phyloP scores from a whole-genome alignment of 1,140 invertebrate species.

The Ylistrum balloti region DNA sequence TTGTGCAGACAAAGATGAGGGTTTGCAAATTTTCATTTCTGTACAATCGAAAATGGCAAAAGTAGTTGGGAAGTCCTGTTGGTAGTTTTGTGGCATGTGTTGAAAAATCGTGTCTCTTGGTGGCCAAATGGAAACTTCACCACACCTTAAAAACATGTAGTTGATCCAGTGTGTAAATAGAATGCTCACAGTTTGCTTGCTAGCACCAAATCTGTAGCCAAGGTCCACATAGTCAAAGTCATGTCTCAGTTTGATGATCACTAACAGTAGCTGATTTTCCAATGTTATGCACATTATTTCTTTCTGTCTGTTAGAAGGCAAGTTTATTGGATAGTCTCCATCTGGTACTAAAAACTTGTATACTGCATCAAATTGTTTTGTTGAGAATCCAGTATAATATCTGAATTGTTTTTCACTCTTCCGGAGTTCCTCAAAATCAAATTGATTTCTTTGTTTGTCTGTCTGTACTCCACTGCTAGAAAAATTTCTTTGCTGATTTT shows the following conservation, averaged over 20 bases:
- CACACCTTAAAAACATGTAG: neutral
- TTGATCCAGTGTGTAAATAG: neutral
- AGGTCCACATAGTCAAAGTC: neutral
- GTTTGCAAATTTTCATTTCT: slow-evolving; percentile 51
- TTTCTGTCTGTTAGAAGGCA: too few species aligned
- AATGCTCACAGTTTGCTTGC: neutral
- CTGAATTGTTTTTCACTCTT: too few species aligned
- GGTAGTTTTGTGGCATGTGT: neutral
- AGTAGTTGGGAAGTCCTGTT: slow-evolving; percentile 49
- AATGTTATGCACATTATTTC: too few species aligned
- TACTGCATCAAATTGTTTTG: neutral
- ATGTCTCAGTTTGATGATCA: neutral
- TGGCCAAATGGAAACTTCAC: neutral
- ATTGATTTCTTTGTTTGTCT: too few species aligned
- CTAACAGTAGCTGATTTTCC: neutral
- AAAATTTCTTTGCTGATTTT: too few species aligned
- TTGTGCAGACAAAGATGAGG: slow-evolving; percentile 46
- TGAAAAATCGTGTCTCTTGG: neutral
- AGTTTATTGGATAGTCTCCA: neutral
- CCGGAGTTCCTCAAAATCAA: too few species aligned
- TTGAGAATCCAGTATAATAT: neutral
- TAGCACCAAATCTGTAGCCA: neutral
- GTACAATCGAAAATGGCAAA: slow-evolving; percentile 61
- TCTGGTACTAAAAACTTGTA: slow-evolving; percentile 28
- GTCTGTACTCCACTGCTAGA: too few species aligned